A percentile compares a stretch with the other conserved stretches of the same genome.
Evolutionary conservation across 2,113 vertebrate genomes (phyloP).

Genomic region (Micromys minutus): DNA sequence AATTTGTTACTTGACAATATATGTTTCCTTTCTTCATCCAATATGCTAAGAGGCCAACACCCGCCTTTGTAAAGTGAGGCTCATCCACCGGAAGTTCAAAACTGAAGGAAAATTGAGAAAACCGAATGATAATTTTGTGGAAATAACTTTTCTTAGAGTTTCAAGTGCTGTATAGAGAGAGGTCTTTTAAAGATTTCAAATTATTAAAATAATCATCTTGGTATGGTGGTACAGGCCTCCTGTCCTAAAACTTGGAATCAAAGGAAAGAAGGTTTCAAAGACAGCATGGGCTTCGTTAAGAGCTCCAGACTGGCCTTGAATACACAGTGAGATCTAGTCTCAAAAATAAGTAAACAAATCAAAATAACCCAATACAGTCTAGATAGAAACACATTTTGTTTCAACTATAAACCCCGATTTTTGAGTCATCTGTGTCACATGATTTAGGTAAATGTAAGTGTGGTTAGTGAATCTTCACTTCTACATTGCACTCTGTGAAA

Average conservation of each 20-base stretch:
- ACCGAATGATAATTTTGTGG: not conserved
- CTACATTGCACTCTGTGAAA: not conserved
- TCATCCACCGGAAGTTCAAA: not conserved
- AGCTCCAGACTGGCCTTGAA: not conserved
- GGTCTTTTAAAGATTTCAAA: not conserved
- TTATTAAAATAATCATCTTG: not conserved
- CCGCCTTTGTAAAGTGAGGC: not conserved
- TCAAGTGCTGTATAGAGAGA: not conserved
- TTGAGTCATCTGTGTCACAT: not conserved
- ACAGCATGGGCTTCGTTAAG: not conserved
- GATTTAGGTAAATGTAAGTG: not conserved
- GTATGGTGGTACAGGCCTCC: not conserved
- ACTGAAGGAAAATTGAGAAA: conserved; percentile 47
- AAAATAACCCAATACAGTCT: not conserved
- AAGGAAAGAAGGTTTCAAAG: not conserved
- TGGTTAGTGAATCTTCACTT: not conserved
- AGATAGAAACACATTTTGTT: not conserved
- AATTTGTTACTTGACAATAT: conserved; percentile 11
- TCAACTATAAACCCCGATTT: not conserved
- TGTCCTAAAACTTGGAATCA: not conserved
- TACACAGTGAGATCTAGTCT: not conserved
- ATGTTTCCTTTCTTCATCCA: not conserved
- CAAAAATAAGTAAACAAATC: not conserved
- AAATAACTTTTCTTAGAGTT: not conserved
- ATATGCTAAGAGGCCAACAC: not conserved